phyloP scores from a whole-genome alignment of 2,113 vertebrate genomes.

The Prionailurus bengalensis region DNA sequence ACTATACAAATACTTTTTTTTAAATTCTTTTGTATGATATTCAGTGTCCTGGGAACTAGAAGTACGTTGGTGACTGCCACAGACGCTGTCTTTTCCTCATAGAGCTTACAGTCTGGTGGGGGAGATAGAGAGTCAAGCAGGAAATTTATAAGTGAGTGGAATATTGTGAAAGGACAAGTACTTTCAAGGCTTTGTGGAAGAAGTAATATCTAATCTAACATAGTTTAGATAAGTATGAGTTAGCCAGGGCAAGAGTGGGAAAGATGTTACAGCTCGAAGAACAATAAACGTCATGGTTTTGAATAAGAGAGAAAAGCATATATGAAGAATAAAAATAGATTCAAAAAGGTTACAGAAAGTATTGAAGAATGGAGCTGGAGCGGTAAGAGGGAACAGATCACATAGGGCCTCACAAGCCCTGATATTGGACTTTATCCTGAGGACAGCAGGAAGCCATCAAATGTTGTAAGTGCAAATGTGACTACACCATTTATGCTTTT shows the following conservation, averaged over 20 bases:
- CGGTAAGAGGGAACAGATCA: not conserved
- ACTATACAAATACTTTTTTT: not conserved
- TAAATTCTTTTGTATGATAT: not conserved
- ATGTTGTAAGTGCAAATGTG: not conserved
- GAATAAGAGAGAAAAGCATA: not conserved
- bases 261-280: constrained; percentile 1
- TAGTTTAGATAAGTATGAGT: not conserved
- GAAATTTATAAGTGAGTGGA: not conserved
- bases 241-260: not conserved
- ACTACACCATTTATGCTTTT: not conserved
- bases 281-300: not conserved
- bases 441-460: not conserved
- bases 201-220: not conserved
- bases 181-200: not conserved
- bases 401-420: not conserved
- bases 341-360: not conserved
- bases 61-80: not conserved
- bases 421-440: not conserved
- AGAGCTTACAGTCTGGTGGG: not conserved
- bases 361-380: not conserved
- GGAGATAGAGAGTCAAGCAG: not conserved
- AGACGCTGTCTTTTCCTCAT: not conserved
- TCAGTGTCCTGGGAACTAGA: not conserved
- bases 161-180: not conserved
- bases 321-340: not conserved